Percentiles rank a stretch among this genome's conserved stretches.
Evolutionary conservation across 2,797 vertebrate genomes (phyloP).

Genomic region (Ibycter americanus): DNA sequence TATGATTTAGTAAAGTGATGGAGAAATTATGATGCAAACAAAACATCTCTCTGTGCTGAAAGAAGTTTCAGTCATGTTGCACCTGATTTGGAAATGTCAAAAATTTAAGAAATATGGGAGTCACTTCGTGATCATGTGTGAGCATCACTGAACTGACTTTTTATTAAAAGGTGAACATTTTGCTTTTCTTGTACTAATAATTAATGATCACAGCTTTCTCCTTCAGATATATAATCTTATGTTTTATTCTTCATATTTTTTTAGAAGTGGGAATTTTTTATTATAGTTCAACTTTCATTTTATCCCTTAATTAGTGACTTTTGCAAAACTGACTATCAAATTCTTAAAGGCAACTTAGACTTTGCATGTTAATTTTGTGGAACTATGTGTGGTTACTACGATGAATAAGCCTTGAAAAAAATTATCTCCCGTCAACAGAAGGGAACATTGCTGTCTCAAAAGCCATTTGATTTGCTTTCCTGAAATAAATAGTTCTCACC

Average conservation of each 20-base stretch:
- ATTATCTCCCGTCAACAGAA: neutral
- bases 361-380: neutral
- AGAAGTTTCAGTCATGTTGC: neutral
- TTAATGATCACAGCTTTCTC: neutral
- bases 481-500: neutral
- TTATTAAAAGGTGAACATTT: neutral
- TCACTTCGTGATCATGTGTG: accelerated
- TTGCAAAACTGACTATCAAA: neutral
- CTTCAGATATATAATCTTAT: neutral
- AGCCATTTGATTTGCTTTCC: neutral
- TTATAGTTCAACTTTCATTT: neutral
- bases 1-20: neutral
- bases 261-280: neutral
- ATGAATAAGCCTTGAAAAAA: neutral
- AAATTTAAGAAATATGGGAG: neutral
- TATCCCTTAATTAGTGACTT: neutral
- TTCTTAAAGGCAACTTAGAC: neutral
- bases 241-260: neutral
- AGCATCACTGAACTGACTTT: neutral
- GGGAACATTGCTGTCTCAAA: neutral
- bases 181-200: neutral
- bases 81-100: neutral
- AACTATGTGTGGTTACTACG: neutral
- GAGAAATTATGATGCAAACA: neutral
- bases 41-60: neutral